Percentiles rank a stretch among this genome's conserved stretches.
phyloP scores from a whole-genome alignment of 2,888 invertebrate species.

The Morpho achilles region DNA sequence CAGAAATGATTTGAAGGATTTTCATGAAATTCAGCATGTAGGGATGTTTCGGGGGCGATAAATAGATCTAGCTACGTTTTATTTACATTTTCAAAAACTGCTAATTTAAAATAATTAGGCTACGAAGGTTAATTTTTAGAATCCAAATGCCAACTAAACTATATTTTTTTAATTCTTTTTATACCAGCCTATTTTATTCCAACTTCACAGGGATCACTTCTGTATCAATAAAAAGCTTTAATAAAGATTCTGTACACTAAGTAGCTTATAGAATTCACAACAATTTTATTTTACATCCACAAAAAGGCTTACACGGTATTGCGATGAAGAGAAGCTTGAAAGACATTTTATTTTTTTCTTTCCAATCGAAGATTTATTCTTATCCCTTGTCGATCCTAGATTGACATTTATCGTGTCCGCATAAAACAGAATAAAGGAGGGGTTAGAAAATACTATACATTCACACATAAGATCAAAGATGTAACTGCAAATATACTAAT shows the following conservation, averaged over 20 bases:
- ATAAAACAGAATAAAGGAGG: slow-evolving; percentile 7
- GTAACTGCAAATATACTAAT: no score
- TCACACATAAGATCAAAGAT: neutral
- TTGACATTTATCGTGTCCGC: slow-evolving; percentile 12
- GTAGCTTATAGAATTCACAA: slow-evolving; percentile 7
- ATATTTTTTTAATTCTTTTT: no score
- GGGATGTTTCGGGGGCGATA: no score
- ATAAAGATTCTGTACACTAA: neutral
- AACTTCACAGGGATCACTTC: no score
- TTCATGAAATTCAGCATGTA: no score
- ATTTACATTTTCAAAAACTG: no score
- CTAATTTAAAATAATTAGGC: no score
- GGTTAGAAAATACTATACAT: slow-evolving; percentile 1
- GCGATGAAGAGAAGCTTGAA: slow-evolving; percentile 8
- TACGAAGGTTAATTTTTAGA: no score
- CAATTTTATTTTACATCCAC: slow-evolving; percentile 1
- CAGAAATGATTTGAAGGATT: no score
- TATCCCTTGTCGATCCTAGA: slow-evolving; percentile 10
- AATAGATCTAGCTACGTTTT: no score
- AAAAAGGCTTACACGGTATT: slow-evolving; percentile 8
- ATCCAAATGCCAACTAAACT: no score
- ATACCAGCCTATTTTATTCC: no score
- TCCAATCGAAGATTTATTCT: slow-evolving; percentile 5
- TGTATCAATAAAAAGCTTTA: neutral
- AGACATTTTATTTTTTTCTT: slow-evolving; percentile 11